These are phyloP conservation scores for Acronicta psi DNA, from an alignment of 2,888 invertebrate species.

Conservation along the genomic window DNA sequence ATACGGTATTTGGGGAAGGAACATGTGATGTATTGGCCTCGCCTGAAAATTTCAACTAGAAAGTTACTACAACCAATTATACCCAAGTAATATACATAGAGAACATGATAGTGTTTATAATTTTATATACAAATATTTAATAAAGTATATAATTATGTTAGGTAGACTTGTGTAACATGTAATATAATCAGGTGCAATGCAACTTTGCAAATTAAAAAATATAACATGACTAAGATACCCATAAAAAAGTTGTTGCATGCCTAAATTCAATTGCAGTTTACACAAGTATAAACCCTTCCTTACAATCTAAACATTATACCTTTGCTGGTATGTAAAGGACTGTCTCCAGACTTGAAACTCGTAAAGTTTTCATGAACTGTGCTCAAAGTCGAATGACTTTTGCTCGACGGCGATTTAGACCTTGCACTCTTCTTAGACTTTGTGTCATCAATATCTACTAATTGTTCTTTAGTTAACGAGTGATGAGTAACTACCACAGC, in stretches of 20 bases:
- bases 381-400: slow-evolving; percentile 78
- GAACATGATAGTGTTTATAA: slow-evolving; percentile 10
- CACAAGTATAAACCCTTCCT: slow-evolving; percentile 2
- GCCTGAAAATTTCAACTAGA: slow-evolving; percentile 82
- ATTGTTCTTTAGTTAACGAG: slow-evolving; percentile 39
- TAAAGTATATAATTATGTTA: background rate
- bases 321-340: slow-evolving; percentile 70
- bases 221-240: too few species aligned
- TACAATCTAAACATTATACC: slow-evolving; percentile 58
- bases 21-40: slow-evolving; percentile 75
- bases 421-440: slow-evolving; percentile 59
- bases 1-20: slow-evolving; percentile 80
- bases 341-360: slow-evolving; percentile 77
- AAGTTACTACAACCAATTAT: slow-evolving; percentile 48
- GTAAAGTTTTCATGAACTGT: slow-evolving; percentile 78
- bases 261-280: background rate
- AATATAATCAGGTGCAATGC: too few species aligned
- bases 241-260: background rate
- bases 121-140: background rate
- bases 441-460: slow-evolving; percentile 41
- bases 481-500: slow-evolving; percentile 65
- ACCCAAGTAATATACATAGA: slow-evolving; percentile 25
- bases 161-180: slow-evolving; percentile 12
- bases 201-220: background rate
- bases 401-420: slow-evolving; percentile 79